Percentiles rank a stretch among this genome's conserved stretches.
These are phyloP conservation scores for Brassicogethes aeneus DNA, from an alignment of 2,888 invertebrate genomes.

Conservation along the genomic window DNA sequence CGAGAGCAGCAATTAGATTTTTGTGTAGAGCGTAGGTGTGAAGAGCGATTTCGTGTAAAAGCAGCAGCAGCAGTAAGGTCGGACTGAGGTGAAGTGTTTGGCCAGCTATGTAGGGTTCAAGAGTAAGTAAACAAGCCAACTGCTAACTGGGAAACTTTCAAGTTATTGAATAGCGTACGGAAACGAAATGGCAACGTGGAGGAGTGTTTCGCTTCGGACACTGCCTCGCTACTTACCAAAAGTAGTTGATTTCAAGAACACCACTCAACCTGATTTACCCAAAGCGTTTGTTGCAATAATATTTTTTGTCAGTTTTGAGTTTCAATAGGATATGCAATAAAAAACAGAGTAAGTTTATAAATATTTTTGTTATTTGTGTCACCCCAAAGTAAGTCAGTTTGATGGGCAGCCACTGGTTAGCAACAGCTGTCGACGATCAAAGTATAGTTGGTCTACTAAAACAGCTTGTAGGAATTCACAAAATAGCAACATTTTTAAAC, in stretches of 20 bases:
- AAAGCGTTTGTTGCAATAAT: no score
- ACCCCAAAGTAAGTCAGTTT: no score
- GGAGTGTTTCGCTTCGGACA: neutral
- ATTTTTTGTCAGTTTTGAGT: no score
- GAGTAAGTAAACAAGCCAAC: constrained; percentile 35
- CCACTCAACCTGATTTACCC: no score
- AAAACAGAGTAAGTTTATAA: no score
- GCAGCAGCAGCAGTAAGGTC: constrained; percentile 11
- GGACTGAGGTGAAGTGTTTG: constrained; percentile 12
- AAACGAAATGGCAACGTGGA: constrained; percentile 12
- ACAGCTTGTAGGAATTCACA: no score
- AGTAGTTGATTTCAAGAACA: neutral
- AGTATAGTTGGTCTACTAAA: no score
- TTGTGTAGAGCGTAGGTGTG: neutral
- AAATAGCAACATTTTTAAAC: no score
- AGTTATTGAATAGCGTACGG: constrained; percentile 37
- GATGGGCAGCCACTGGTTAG: no score
- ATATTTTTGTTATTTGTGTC: no score
- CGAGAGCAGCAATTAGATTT: neutral
- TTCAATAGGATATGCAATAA: no score
- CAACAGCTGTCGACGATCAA: no score
- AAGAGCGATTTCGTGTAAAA: neutral
- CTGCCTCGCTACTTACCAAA: neutral
- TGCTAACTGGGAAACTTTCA: constrained; percentile 38
- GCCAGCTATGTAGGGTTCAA: constrained; percentile 8